Evolutionary conservation across 2,888 invertebrate genomes (phyloP), one percentile per base, ranked within the genome.

Genomic region (Lysandra bellargus): DNA sequence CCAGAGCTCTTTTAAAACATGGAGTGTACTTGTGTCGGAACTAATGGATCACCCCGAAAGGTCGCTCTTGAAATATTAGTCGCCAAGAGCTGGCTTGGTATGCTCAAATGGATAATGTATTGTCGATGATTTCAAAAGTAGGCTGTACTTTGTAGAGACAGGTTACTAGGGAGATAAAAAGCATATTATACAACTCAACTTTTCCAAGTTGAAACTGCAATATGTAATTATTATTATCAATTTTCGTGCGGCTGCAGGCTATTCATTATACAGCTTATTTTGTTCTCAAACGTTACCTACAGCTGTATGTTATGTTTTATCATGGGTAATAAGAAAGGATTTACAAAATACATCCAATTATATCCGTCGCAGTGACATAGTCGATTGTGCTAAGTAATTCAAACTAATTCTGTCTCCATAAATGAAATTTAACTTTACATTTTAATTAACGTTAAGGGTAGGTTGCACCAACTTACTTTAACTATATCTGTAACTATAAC

Each of bases 11-110:
- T 69, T 69, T 69, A 69, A 64, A 37, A 33, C 33, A 5, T 74
- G 74, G 44, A n/a, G 74, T 44, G 23, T 23, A n/a, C 74, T 74
- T 44, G 44, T n/a, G 40, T 73, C n/a, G 23, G 6, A 74, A 44
- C 44, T 74, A 74, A 44, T 74, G 44, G 74, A 44, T 74, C 74
- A 74, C 44, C 23, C 7, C 74, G 74, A 44, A 44, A 44, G 74
- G 74, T 74, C 7, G 44, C 74, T 74, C 44, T 74, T 44, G 74
- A 74, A 23, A 23, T 23, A 74, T 74, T 74, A 74, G 74, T 40
- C 44, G 40, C 44, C 40, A n/a, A 74, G 74, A 23, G 44, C 37
- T 72, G n/a, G 40, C 40, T 74, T 9, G 1, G 12, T 17, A 69
- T 14, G 69, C 69, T 69, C 33, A 69, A 69, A 37, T 69, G 69